Conservation (phyloP, 2,113 vertebrate species). For the Microcebus murinus region DNA sequence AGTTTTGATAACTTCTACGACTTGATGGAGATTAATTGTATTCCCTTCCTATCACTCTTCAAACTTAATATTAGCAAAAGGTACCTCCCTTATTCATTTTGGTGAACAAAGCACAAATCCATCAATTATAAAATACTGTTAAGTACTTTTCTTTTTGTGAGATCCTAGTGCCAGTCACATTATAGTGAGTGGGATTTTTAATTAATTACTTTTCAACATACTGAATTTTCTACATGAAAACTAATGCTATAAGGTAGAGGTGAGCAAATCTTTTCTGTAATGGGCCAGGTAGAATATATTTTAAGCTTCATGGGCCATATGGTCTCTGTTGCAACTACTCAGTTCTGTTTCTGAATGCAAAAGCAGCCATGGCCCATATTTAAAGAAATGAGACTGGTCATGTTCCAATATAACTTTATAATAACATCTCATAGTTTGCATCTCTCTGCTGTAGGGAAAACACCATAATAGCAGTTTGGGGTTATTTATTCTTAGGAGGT, state of each 20-base stretch:
- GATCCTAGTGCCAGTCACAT: not conserved
- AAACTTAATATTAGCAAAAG: not conserved
- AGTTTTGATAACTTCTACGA: not conserved
- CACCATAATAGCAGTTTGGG: not conserved
- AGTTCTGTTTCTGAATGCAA: not conserved
- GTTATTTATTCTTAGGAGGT: not conserved
- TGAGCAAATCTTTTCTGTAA: not conserved
- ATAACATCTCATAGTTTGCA: not conserved
- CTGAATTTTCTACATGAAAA: not conserved
- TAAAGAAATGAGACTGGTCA: not conserved
- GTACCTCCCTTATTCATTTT: not conserved
- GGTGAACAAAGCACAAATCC: not conserved
- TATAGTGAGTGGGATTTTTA: not conserved
- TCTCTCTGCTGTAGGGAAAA: not conserved
- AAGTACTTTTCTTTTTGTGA: not conserved
- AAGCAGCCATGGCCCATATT: not conserved
- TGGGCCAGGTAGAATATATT: not conserved
- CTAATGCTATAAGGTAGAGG: not conserved
- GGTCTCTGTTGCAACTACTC: not conserved
- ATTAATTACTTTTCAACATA: constrained; percentile 4
- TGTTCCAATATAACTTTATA: not conserved
- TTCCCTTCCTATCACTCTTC: not conserved
- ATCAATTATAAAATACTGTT: not conserved
- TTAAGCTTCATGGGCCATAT: not conserved
- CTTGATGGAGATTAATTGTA: not conserved